Evolutionary conservation across 1,140 invertebrate genomes (phyloP), one percentile per base, ranked within the genome.

Genomic region (Leptopilina boulardi): DNA sequence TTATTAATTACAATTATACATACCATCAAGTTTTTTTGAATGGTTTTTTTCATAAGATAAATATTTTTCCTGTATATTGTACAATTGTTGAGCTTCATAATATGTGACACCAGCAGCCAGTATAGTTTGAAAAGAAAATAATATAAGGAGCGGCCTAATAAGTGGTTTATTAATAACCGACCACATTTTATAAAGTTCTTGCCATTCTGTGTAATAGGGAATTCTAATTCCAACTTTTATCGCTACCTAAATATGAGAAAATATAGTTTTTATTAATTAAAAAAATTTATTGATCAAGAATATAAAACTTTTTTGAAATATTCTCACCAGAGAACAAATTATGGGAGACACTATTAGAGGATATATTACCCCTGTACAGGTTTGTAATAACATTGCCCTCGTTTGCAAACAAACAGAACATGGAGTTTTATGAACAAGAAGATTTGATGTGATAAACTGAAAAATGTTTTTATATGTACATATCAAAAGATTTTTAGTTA

Each of bases 401-500:
- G 91, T 42, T 85, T 93, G 91, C 42, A 90, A 73, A 79, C 93
- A 94, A 1, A 92, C 19, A 3, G 89, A 83, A 83, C 93, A 94
- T 0, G 82, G 38, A 19, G 71, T 77, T 54, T 89, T 88, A 78
- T 89, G 83, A 5, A 92, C 13, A 13, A 92, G 21, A 59, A 93
- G 85, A 10, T 90, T 76, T 15, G 88, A 80, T 66, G 89, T 80
- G 34, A 93, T 74, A 23, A 89, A 19, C 93, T 94, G 83, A 38
- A 87, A 85, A 54, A 8, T 6, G 9, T 38, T 38, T 38, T 38
- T 38, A 38, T 9, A 38, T 4, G 26, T n/a, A n/a, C n/a, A n/a
- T n/a, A 51, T 51, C 73, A 70, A 78, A 72, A 56, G 18, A 44
- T 51, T 54, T n/a, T 18, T 23, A 23, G 42, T 34, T 9, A 26